Conservation (phyloP, 2,888 invertebrate genomes). For the Drosophila meridiana region DNA sequence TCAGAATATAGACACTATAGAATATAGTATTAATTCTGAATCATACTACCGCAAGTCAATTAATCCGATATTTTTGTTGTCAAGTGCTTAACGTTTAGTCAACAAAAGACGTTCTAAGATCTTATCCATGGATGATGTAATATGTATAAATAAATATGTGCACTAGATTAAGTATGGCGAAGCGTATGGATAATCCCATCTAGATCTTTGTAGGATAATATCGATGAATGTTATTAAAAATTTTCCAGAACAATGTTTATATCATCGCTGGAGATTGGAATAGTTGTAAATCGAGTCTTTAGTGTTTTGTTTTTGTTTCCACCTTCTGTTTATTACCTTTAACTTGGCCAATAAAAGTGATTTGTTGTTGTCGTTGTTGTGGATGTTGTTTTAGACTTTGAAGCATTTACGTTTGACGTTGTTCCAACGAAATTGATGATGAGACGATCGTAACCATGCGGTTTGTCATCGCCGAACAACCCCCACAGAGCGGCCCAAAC, state of each 20-base stretch:
- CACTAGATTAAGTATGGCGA: neutral
- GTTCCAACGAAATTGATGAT: slow-evolving; percentile 47
- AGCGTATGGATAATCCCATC: neutral
- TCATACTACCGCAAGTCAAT: neutral
- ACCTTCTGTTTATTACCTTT: slow-evolving; percentile 8
- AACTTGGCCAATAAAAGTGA: slow-evolving; percentile 25
- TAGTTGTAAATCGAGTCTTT: slow-evolving; percentile 20
- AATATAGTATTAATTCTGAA: neutral
- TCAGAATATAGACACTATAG: no score
- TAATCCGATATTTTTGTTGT: neutral
- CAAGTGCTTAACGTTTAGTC: neutral
- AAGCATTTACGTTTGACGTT: slow-evolving; percentile 36
- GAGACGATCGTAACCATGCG: slow-evolving; percentile 19
- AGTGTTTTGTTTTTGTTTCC: slow-evolving; percentile 7
- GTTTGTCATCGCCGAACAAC: slow-evolving; percentile 51
- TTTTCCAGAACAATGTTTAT: neutral
- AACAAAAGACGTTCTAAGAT: neutral
- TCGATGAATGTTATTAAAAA: neutral
- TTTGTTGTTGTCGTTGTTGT: slow-evolving; percentile 24
- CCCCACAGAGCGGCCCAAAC: slow-evolving; percentile 23
- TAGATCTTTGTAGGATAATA: neutral
- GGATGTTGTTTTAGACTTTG: slow-evolving; percentile 38
- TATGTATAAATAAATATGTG: neutral
- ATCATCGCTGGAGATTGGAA: neutral
- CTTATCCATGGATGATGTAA: neutral